Percentiles rank a stretch among this genome's conserved stretches.
Conservation (phyloP, 2,113 vertebrate species). For the Dendrocopos noguchii region DNA sequence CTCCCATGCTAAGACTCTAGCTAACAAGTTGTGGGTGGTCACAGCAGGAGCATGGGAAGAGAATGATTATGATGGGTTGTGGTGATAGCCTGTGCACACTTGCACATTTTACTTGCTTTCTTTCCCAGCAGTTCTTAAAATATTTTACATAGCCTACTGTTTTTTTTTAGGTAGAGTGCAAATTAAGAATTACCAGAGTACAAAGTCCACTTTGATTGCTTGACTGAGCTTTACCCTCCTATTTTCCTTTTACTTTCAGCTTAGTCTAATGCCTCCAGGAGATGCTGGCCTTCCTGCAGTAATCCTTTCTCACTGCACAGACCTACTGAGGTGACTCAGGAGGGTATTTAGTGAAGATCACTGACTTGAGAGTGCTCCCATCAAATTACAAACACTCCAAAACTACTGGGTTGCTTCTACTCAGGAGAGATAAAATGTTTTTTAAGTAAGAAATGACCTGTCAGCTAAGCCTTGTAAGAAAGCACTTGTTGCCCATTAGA, state of each 20-base stretch:
- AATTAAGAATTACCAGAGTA: background rate
- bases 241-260: background rate
- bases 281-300: background rate
- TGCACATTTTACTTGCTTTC: background rate
- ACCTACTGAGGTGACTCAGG: background rate
- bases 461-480: background rate
- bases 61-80: background rate
- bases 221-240: background rate
- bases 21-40: background rate
- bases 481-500: background rate
- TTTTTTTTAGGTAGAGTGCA: background rate
- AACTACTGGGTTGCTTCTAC: background rate
- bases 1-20: background rate
- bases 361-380: background rate
- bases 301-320: background rate
- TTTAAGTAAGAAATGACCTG: background rate
- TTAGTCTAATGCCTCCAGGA: background rate
- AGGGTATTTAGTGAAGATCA: background rate
- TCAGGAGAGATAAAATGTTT: background rate
- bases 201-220: conserved; percentile 28
- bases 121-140: background rate
- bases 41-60: background rate
- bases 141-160: background rate
- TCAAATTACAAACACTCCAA: background rate
- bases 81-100: background rate